Base-by-base conservation (phyloP, 2,113 vertebrate genomes). In the Eretmochelys imbricata region DNA sequence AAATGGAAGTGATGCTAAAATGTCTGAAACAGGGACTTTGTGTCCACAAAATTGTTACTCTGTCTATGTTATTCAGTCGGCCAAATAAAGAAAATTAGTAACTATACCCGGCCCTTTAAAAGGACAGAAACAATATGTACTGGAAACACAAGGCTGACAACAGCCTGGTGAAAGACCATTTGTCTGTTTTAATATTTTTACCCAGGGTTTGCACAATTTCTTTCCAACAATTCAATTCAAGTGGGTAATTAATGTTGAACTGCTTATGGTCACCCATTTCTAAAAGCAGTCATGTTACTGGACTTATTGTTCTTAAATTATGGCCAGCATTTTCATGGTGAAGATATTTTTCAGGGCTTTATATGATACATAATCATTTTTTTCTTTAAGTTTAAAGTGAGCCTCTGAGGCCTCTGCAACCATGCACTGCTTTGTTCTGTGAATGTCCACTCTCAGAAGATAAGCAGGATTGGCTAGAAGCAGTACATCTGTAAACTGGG, bases 281-380 rank as follows among this genome's bases (percentile, higher is more conserved):
- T 82, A 76, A 89, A 90, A 5, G 2, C 6, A 55, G 42, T 76
- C 11, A n/a, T 88, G 25, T 8, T 83, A 17, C 9, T 93, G 5
- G 6, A 89, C 25, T 6, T 4, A 0, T 57, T 90, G 35, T 10
- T 84, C 6, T 13, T 91, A 75, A 87, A 55, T 16, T 24, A 35
- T 3, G 3, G 1, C 62, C 51, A 81, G 10, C 0, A 0, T 48
- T 69, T 93, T 54, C 46, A 31, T 59, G 57, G 16, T 57, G 20
- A 84, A 92, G 69, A 42, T 6, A 29, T 84, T 89, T 94, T 25
- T 20, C 49, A 80, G 76, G n/a, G 29, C 53, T 16, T 54, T 42
- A 48, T 20, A 49, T 35, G 81, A 51, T 69, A 83, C 2, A 5
- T 57, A 76, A 24, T 57, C 57, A 9, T 86, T 87, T 1, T 54